A percentile compares a stretch with the other conserved stretches of the same genome.
phyloP scores from a whole-genome alignment of 2,888 invertebrate species.

The Drosophila antonietae region DNA sequence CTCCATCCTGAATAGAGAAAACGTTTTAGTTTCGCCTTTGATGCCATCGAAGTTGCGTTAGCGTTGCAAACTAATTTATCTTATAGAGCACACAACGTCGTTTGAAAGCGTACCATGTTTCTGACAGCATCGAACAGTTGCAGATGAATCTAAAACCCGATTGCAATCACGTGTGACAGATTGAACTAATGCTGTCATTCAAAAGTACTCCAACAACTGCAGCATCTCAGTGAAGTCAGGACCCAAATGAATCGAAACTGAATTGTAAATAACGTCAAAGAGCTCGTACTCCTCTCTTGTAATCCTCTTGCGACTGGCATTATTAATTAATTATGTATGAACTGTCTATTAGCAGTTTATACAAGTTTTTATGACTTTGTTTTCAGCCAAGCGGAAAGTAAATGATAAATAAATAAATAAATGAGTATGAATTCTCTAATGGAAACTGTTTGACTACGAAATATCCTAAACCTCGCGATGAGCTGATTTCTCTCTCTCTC shows the following conservation, averaged over 20 bases:
- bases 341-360: background rate
- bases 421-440: background rate
- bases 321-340: background rate
- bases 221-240: background rate
- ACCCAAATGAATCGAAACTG: constrained; percentile 28
- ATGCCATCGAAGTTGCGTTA: constrained; percentile 59
- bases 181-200: constrained; percentile 24
- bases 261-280: constrained; percentile 18
- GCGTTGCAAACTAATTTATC: constrained; percentile 72
- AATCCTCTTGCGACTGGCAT: background rate
- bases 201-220: background rate
- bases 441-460: too few species aligned
- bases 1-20: constrained; percentile 15
- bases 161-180: constrained; percentile 20
- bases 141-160: constrained; percentile 35
- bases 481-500: too few species aligned
- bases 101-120: constrained; percentile 39
- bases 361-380: background rate
- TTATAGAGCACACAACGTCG: constrained; percentile 55
- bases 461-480: too few species aligned
- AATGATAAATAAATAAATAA: background rate
- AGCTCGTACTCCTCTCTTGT: background rate
- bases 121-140: constrained; percentile 52
- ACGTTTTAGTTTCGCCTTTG: constrained; percentile 64
- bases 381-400: background rate